Percentiles rank a stretch among this genome's conserved stretches.
Conservation (phyloP, 2,113 vertebrate genomes). For the Sapayoa aenigma region DNA sequence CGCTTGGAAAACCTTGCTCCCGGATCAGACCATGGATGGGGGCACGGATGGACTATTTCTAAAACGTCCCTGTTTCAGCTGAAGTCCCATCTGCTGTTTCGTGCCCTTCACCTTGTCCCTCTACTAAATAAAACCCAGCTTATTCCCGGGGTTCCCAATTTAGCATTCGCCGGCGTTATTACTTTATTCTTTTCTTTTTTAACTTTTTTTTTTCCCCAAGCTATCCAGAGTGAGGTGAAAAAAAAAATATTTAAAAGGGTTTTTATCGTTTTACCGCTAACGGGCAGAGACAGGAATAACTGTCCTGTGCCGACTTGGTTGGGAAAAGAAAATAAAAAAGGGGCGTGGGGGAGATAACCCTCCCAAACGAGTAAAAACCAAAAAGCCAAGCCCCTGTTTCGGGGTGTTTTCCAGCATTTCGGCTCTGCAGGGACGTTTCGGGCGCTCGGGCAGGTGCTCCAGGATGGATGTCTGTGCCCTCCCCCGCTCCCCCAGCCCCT, state of each 20-base stretch:
- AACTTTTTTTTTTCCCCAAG: not conserved
- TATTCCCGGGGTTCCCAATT: not conserved
- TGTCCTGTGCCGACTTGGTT: not conserved
- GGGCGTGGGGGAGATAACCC: accelerated
- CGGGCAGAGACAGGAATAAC: not conserved
- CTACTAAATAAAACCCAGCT: not conserved
- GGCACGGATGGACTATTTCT: not conserved
- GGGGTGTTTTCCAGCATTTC: accelerated
- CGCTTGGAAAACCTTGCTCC: not conserved
- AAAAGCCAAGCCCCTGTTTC: accelerated
- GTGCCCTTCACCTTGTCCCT: not conserved
- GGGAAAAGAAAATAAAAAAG: not conserved
- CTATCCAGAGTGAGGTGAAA: not conserved
- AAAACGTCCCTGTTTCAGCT: not conserved
- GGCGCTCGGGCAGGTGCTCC: not conserved
- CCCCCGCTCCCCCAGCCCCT: not conserved
- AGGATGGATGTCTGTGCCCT: not conserved
- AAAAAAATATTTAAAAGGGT: not conserved
- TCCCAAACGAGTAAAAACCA: accelerated
- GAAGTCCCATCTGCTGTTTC: not conserved
- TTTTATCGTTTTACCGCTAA: not conserved
- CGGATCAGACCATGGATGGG: not conserved
- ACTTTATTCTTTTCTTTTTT: not conserved
- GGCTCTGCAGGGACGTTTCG: not conserved
- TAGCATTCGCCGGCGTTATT: not conserved